Conservation (phyloP, 2,113 vertebrate species). For the Jacana jacana region DNA sequence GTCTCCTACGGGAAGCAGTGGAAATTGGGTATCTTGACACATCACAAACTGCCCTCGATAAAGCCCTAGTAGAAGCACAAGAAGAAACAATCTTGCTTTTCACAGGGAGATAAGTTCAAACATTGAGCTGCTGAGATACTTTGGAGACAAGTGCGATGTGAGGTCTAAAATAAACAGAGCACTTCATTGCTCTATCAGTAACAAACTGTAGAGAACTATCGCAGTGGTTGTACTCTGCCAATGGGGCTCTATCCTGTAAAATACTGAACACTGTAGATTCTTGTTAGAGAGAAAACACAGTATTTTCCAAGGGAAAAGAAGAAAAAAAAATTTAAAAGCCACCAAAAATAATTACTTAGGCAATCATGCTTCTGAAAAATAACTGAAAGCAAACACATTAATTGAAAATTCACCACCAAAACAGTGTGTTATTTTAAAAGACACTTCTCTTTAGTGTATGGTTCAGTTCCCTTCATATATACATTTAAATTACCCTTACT, state of each 20-base stretch:
- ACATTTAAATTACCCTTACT: background rate
- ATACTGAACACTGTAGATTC: background rate
- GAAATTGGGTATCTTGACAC: background rate
- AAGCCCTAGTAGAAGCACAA: background rate
- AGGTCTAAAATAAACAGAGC: constrained; percentile 37
- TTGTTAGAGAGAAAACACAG: background rate
- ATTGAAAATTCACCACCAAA: background rate
- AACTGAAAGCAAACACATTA: background rate
- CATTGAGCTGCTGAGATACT: background rate
- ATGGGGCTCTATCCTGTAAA: background rate
- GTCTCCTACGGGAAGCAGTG: background rate
- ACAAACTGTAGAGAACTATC: background rate
- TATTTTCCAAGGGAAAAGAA: background rate
- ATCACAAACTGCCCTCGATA: background rate
- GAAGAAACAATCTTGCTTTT: background rate
- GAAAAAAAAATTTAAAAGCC: background rate
- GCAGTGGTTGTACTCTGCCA: background rate
- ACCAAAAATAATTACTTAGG: background rate
- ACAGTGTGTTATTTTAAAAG: background rate
- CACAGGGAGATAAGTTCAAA: constrained; percentile 13
- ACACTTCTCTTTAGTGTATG: background rate
- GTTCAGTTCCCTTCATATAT: background rate
- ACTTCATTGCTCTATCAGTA: background rate
- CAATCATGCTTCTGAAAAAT: background rate
- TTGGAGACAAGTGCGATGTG: background rate